These are phyloP conservation scores for Hoplodrina blanda DNA, from an alignment of 2,888 invertebrate species.

Conservation along the genomic window DNA sequence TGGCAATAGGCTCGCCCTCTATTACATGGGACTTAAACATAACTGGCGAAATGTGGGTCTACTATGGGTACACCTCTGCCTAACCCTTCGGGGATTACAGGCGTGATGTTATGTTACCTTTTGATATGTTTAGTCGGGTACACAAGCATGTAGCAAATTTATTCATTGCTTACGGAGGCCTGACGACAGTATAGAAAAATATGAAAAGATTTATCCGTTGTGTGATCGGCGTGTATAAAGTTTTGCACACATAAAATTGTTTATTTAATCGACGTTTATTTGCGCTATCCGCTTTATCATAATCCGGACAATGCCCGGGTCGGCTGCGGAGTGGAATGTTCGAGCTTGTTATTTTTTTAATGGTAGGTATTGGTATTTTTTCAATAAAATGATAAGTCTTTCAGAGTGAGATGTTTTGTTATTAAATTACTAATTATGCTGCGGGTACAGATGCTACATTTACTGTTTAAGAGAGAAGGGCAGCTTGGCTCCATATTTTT, in stretches of 20 bases:
- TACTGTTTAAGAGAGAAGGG: no score
- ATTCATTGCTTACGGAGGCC: conserved; percentile 36
- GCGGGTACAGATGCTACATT: no score
- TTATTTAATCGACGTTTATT: conserved; percentile 23
- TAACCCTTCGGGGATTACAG: no score
- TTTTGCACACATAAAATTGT: conserved; percentile 34
- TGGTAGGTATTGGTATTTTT: background rate
- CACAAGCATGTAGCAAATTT: conserved; percentile 30
- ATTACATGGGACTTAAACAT: no score
- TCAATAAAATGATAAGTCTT: background rate
- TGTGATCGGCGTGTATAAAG: conserved; percentile 24
- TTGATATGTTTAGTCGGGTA: conserved; percentile 11
- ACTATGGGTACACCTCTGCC: no score
- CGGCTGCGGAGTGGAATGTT: conserved; percentile 2
- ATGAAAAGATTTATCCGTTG: conserved; percentile 34
- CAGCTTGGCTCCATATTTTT: no score
- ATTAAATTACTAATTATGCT: no score
- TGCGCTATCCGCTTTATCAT: conserved; percentile 13
- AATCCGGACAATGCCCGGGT: conserved; percentile 6
- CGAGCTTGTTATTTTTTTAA: conserved; percentile 14
- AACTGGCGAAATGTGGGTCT: no score
- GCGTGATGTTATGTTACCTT: no score
- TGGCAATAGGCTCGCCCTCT: no score
- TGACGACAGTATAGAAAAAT: conserved; percentile 37
- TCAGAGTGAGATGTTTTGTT: background rate